Percentiles rank a stretch among this genome's conserved stretches.
These are phyloP conservation scores for Hypsopygia costalis DNA, from an alignment of 2,888 invertebrate genomes.

Conservation along the genomic window DNA sequence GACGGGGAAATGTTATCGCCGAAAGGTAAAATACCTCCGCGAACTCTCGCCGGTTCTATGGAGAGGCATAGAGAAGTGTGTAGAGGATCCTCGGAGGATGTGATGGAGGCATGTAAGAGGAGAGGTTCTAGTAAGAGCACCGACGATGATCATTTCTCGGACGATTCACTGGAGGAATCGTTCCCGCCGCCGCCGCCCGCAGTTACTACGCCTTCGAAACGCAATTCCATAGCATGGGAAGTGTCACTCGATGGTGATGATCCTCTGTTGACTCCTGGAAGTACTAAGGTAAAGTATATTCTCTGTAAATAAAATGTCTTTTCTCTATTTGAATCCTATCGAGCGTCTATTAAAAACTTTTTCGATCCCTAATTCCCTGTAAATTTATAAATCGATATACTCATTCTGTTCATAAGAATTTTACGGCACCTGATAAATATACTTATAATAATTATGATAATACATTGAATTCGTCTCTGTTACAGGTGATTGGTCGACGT, in stretches of 20 bases:
- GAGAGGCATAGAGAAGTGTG: slow-evolving; percentile 91
- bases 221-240: slow-evolving; percentile 93
- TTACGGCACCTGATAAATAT: too few relatives aligned
- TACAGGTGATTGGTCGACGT: slow-evolving; percentile 80
- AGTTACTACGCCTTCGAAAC: slow-evolving; percentile 82
- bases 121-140: slow-evolving; percentile 56
- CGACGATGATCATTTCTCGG: slow-evolving; percentile 85
- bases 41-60: slow-evolving; percentile 85
- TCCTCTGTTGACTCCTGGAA: slow-evolving; percentile 85
- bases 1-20: slow-evolving; percentile 72
- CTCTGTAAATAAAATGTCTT: too few relatives aligned
- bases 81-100: slow-evolving; percentile 80
- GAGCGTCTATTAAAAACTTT: too few relatives aligned
- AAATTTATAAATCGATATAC: too few relatives aligned
- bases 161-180: slow-evolving; percentile 90
- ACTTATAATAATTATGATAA: too few relatives aligned
- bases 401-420: too few relatives aligned
- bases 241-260: slow-evolving; percentile 88
- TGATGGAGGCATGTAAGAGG: slow-evolving; percentile 53
- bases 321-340: too few relatives aligned
- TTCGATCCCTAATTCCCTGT: too few relatives aligned
- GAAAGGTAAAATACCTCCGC: slow-evolving; percentile 82
- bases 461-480: too few relatives aligned
- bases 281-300: slow-evolving; percentile 77
- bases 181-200: slow-evolving; percentile 83